Evolutionary conservation across 2,888 invertebrate species (phyloP), one percentile per base, ranked within the genome.

Genomic region (Cremastinae sp.): DNA sequence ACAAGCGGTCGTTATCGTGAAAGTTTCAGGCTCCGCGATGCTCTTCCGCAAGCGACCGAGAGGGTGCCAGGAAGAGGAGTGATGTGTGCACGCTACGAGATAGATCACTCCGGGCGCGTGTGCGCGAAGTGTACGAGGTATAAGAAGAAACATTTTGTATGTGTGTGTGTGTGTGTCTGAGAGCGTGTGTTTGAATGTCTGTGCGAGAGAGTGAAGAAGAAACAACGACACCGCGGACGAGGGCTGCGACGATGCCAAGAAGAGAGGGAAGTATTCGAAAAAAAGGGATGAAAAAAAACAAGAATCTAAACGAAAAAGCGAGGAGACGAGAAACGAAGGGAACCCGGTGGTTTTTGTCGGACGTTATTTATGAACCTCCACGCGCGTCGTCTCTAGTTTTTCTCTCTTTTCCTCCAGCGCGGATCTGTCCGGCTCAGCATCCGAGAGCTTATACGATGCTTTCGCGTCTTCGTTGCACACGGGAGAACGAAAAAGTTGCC

Each of bases 1-100:
- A 78, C 74, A 71, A 78, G 77, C 70, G 74, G 74, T 74, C 77
- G 74, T 78, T 78, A 78, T 74, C 74, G 77, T 56, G 74, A 78
- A 74, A 74, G 51, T 78, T 78, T 66, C 69, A 74, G 69, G 72
- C 72, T 43, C 58, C 51, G 7, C 39, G 58, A 45, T 49, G 55
- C 35, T 65, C 65, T 28, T 65, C 47, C 68, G 47, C 20, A 47
- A 53, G 47, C n/a, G 65, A 74, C 45, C 16, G 58, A 51, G 59
- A 16, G 20, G 39, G 47, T 18, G 22, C n/a, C 22, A 10, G 10
- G 5, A 18, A 28, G 41, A 7, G 28, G 53, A 65, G 20, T 43
- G 65, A 65, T 65, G 65, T 20, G 53, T 47, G 49, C 47, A 53
- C 20, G 61, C 28, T 41, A 35, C 55, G 66, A 56, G 71, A 75